A percentile compares a stretch with the other conserved stretches of the same genome.
Evolutionary conservation across 2,113 vertebrate genomes (phyloP).

Genomic region (Myrmecobius fasciatus): DNA sequence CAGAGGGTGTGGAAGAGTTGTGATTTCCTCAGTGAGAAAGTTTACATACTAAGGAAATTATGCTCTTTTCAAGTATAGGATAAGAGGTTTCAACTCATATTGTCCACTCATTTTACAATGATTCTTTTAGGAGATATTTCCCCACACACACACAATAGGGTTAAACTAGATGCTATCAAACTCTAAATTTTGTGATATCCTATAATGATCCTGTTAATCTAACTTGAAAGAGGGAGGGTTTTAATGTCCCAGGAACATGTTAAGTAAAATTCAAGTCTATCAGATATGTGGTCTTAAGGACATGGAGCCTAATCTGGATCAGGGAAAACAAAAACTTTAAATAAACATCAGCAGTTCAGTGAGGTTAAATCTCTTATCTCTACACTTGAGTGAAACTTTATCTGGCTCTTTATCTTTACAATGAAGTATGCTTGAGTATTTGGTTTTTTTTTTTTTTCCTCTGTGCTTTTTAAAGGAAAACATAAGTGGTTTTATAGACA

Average conservation of each 20-base stretch:
- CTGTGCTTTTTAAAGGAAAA: not conserved
- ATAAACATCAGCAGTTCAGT: constrained; percentile 26
- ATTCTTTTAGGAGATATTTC: not conserved
- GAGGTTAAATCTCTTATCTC: not conserved
- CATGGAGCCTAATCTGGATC: constrained; percentile 24
- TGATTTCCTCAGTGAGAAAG: not conserved
- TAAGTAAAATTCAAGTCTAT: constrained; percentile 27
- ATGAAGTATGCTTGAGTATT: not conserved
- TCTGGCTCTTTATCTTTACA: not conserved
- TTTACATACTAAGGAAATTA: not conserved
- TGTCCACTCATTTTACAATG: not conserved
- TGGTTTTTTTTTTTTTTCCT: not conserved
- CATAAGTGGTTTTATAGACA: not conserved
- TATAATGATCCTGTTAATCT: not conserved
- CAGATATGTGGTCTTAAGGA: constrained; percentile 13
- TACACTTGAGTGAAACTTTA: not conserved
- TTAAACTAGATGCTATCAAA: not conserved
- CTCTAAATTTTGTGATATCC: not conserved
- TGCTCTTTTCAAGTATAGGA: not conserved
- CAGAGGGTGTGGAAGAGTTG: not conserved
- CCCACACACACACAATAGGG: too few relatives aligned
- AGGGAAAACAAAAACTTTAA: constrained; percentile 8
- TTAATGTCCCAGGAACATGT: not conserved
- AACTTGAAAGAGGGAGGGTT: not conserved
- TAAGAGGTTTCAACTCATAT: not conserved